Evolutionary conservation across 2,797 vertebrate genomes (phyloP).

Genomic region (Muraenolepis orangiensis): DNA sequence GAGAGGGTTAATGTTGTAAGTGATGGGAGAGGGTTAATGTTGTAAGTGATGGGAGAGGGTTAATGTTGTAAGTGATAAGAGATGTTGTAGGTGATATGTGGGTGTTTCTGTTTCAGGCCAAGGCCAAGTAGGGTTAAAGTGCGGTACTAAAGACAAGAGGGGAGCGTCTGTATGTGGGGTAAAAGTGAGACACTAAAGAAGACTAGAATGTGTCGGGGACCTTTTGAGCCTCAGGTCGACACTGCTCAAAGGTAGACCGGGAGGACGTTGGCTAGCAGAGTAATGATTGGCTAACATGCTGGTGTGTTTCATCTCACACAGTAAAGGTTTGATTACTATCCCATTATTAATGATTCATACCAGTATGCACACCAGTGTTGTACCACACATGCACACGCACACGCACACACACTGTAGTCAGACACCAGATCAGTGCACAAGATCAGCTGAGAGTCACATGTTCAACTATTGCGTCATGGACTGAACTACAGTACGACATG

Average conservation of each 20-base stretch:
- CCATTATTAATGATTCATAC: background rate
- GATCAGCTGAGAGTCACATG: too few relatives aligned
- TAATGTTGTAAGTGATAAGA: background rate
- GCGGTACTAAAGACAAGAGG: background rate
- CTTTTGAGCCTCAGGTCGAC: background rate
- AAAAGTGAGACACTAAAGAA: background rate
- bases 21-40: background rate
- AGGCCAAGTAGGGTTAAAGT: background rate
- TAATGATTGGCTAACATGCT: conserved; percentile 36
- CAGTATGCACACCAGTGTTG: too few relatives aligned
- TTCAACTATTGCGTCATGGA: too few relatives aligned
- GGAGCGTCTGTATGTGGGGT: background rate
- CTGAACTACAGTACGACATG: too few relatives aligned
- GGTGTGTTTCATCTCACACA: background rate
- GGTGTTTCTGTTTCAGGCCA: background rate
- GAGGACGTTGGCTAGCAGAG: conserved; percentile 20
- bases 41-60: background rate
- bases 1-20: background rate
- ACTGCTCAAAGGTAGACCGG: conserved; percentile 61
- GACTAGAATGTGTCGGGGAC: background rate
- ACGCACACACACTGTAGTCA: background rate
- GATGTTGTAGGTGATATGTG: background rate
- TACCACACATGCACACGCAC: background rate
- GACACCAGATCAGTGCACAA: too few relatives aligned
- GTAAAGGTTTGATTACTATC: background rate